Evolutionary conservation across 1,140 invertebrate species (phyloP).

Genomic region (Musca domestica): DNA sequence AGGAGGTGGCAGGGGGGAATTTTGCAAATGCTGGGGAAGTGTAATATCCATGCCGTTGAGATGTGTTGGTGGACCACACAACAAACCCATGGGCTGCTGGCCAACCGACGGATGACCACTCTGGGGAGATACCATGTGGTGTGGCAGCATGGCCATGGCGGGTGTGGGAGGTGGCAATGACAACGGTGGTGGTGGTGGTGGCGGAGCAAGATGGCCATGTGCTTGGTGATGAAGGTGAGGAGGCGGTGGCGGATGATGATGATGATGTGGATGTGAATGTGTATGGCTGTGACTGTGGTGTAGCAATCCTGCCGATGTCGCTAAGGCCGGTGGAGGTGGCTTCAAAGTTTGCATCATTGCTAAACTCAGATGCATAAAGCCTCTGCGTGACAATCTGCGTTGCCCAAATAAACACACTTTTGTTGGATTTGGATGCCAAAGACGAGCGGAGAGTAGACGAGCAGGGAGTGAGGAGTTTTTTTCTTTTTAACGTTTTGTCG

Average conservation of each 20-base stretch:
- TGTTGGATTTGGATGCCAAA: no score
- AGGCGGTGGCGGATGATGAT: conserved; percentile 16
- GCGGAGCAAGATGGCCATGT: conserved; percentile 31
- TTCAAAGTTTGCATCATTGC: conserved; percentile 54
- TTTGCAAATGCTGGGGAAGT: neutral
- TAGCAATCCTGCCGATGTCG: conserved; percentile 31
- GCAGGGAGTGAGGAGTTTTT: no score
- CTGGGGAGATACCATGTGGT: neutral
- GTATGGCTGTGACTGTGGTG: conserved; percentile 43
- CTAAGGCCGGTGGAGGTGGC: conserved; percentile 39
- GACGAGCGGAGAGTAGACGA: no score
- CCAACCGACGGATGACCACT: no score
- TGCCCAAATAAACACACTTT: no score
- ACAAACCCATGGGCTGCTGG: neutral
- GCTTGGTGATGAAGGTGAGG: conserved; percentile 42
- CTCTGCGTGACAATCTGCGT: neutral
- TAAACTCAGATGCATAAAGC: conserved; percentile 38
- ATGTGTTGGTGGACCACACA: neutral
- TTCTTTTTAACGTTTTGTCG: no score
- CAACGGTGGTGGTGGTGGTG: neutral
- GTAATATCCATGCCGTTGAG: no score
- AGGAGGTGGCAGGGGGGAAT: neutral
- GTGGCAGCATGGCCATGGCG: conserved; percentile 2
- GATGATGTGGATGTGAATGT: conserved; percentile 31
- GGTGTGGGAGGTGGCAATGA: neutral